phyloP scores from a whole-genome alignment of 2,888 invertebrate genomes.

The Amblyjoppa proteus region DNA sequence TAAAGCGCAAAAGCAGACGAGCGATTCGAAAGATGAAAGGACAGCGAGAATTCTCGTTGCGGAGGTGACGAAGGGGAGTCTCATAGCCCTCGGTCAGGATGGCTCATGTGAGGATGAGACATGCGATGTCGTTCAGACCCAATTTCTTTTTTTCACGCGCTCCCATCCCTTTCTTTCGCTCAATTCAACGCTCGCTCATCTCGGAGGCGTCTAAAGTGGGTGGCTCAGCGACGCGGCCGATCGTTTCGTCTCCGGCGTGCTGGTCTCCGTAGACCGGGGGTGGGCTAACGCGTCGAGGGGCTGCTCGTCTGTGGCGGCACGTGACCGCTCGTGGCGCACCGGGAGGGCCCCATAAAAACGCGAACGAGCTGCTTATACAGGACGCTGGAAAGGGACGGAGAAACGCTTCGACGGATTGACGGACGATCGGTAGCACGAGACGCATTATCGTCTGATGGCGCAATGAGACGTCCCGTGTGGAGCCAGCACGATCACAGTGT shows the following conservation, averaged over 20 bases:
- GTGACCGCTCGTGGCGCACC: conserved; percentile 81
- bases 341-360: conserved; percentile 71
- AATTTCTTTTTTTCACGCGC: not conserved
- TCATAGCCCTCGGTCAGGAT: conserved; percentile 63
- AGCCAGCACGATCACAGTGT: conserved; percentile 8
- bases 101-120: conserved; percentile 5
- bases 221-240: conserved; percentile 79
- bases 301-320: conserved; percentile 72
- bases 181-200: conserved; percentile 44
- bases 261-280: conserved; percentile 71
- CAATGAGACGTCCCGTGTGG: conserved; percentile 41
- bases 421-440: conserved; percentile 76
- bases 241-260: conserved; percentile 47
- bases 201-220: conserved; percentile 81
- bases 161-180: conserved; percentile 9
- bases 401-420: conserved; percentile 74
- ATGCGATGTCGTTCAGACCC: conserved; percentile 47
- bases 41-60: conserved; percentile 69
- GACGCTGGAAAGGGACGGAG: conserved; percentile 55
- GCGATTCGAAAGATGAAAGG: conserved; percentile 71
- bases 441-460: conserved; percentile 75
- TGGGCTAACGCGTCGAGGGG: conserved; percentile 68
- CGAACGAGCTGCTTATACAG: conserved; percentile 52
- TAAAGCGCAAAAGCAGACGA: conserved; percentile 69
- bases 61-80: conserved; percentile 79